Evolutionary conservation across 2,888 invertebrate species (phyloP), one percentile per base, ranked within the genome.

Genomic region (Idaea biselata): DNA sequence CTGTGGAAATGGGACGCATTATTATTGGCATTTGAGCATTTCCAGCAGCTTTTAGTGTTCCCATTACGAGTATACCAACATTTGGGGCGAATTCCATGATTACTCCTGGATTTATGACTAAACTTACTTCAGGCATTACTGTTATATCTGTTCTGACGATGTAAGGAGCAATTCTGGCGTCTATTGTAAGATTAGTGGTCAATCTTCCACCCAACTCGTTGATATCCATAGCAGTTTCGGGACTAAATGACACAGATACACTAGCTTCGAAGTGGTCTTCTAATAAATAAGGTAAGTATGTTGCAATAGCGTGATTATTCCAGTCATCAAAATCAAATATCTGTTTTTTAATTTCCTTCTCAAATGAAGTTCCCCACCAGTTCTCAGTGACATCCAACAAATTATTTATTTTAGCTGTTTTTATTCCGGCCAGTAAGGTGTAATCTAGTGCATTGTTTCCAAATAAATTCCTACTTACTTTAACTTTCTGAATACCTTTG

Each of bases 321-420:
- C 99, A 99, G 83, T 99, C 99, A 83, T 99, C 99, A 86, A 99
- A 99, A 88, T 99, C 99, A 82, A 99, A 99, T 76, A 99, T 98
- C 79, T 95, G 94, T 60, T 94, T 93, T 73, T 95, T 95, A 61
- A 99, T 99, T 62, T 94, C 93, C 6, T 88, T 90, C 60, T 96
- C 95, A 62, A 96, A 94, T 0, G 92, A 90, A 3, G 96, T 96
- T 14, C 99, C 99, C 99, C 99, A 99, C 97, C 98, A 99, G 84
- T 99, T 99, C 83, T 97, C 96, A 11, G 94, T 94, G 0, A 97
- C 98, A 81, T 99, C 97, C 62, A 99, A 93, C 57, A 94, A 94
- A 77, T 97, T 98, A 69, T 97, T 95, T 1, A 99, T 94, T 71
- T 96, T 96, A 0, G 98, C 97, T 0, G 99, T 98, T 80, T 94